phyloP scores from a whole-genome alignment of 1,140 invertebrate genomes.

The Heliconius nattereri region DNA sequence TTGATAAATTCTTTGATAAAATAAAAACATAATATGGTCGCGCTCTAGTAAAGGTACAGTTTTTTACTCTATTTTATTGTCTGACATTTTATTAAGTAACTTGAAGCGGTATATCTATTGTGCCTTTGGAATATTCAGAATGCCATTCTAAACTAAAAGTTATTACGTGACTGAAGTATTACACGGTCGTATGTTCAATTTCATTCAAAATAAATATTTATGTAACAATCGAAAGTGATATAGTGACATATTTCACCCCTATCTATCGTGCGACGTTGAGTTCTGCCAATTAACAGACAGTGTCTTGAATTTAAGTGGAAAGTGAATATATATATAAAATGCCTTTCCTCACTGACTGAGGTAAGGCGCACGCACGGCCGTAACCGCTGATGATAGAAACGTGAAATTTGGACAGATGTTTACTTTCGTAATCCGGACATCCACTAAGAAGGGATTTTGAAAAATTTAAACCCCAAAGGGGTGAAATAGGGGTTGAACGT shows the following conservation, averaged over 20 bases:
- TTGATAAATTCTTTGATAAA: slow-evolving; percentile 5
- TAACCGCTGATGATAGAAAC: too few relatives aligned
- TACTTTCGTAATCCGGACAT: too few relatives aligned
- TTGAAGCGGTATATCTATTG: not conserved
- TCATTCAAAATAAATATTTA: not conserved
- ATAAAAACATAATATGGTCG: slow-evolving; percentile 11
- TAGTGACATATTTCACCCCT: not conserved
- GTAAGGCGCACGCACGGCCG: too few relatives aligned
- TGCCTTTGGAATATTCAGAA: not conserved
- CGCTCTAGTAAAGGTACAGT: not conserved
- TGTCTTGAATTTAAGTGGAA: too few relatives aligned
- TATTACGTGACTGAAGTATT: not conserved
- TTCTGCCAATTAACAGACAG: too few relatives aligned
- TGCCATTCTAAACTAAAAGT: not conserved
- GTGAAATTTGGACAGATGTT: too few relatives aligned
- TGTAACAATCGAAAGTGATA: not conserved
- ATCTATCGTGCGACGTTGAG: too few relatives aligned
- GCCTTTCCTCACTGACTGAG: too few relatives aligned
- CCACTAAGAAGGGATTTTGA: too few relatives aligned
- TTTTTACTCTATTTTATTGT: not conserved
- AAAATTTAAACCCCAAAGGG: too few relatives aligned
- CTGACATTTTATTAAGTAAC: slow-evolving; percentile 10
- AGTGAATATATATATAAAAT: too few relatives aligned
- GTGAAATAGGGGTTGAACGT: too few relatives aligned
- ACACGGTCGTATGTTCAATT: not conserved